Evolutionary conservation across 2,797 vertebrate genomes (phyloP).

Genomic region (Oreochromis mossambicus): DNA sequence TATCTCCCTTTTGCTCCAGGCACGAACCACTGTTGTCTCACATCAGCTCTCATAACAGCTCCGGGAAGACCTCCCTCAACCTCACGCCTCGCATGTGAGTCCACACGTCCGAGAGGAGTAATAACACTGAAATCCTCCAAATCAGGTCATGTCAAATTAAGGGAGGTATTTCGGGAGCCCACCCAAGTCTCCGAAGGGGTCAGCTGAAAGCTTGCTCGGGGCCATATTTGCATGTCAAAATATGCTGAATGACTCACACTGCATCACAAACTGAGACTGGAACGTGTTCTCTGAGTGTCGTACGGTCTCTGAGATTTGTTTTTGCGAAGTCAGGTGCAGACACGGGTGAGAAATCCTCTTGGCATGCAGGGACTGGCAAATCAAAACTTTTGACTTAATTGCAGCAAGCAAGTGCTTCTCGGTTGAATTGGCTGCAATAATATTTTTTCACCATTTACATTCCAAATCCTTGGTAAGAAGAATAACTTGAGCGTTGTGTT

Average conservation of each 20-base stretch:
- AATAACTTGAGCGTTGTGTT: not conserved
- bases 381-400: conserved; percentile 49
- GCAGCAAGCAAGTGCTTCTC: conserved; percentile 38
- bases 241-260: conserved; percentile 44
- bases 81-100: conserved; percentile 66
- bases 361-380: conserved; percentile 27
- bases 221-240: conserved; percentile 68
- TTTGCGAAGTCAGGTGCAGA: conserved; percentile 31
- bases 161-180: conserved; percentile 66
- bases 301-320: not conserved
- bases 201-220: conserved; percentile 40
- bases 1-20: conserved; percentile 33
- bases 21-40: conserved; percentile 56
- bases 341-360: conserved; percentile 23
- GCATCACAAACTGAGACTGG: conserved; percentile 20
- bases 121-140: conserved; percentile 69
- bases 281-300: not conserved
- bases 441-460: conserved; percentile 39
- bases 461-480: conserved; percentile 19
- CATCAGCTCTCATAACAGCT: conserved; percentile 63
- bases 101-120: conserved; percentile 62
- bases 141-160: conserved; percentile 75
- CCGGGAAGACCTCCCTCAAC: conserved; percentile 60
- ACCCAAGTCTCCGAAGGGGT: conserved; percentile 67
- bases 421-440: conserved; percentile 42